phyloP scores from a whole-genome alignment of 2,888 invertebrate species.

The Meiosimyza platycephala region DNA sequence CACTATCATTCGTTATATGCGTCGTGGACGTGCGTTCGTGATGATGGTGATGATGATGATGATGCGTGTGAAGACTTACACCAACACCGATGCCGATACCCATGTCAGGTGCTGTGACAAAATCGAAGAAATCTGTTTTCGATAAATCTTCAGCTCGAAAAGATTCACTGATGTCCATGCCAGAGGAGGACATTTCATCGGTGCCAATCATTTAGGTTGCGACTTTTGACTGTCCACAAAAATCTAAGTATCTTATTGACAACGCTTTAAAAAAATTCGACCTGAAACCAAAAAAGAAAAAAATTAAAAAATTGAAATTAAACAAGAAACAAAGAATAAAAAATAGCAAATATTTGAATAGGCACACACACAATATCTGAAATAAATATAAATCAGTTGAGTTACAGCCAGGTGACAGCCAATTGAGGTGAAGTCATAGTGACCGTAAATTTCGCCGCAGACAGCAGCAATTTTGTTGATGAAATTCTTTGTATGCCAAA shows the following conservation, averaged over 20 bases:
- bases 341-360: conserved; percentile 23
- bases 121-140: conserved; percentile 90
- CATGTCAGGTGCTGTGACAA: conserved; percentile 84
- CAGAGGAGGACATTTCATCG: conserved; percentile 67
- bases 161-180: conserved; percentile 87
- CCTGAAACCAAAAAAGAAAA: conserved; percentile 10
- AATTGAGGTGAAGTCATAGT: too few relatives aligned
- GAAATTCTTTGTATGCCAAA: conserved; percentile 1
- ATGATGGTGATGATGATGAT: conserved; percentile 55
- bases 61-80: conserved; percentile 54
- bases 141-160: conserved; percentile 84
- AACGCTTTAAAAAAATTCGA: conserved; percentile 5
- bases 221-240: too few relatives aligned
- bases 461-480: too few relatives aligned
- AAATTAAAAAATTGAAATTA: background rate
- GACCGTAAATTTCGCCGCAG: too few relatives aligned
- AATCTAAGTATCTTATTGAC: background rate
- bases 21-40: conserved; percentile 50
- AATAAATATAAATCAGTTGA: conserved; percentile 27
- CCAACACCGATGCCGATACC: conserved; percentile 65
- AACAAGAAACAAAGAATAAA: conserved; percentile 10
- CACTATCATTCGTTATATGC: conserved; percentile 54
- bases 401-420: background rate
- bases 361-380: conserved; percentile 26
- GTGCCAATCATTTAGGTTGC: conserved; percentile 63